Percentiles rank a stretch among this genome's conserved stretches.
These are phyloP conservation scores for Vultur gryphus DNA, from an alignment of 2,797 vertebrate genomes.

Conservation along the genomic window DNA sequence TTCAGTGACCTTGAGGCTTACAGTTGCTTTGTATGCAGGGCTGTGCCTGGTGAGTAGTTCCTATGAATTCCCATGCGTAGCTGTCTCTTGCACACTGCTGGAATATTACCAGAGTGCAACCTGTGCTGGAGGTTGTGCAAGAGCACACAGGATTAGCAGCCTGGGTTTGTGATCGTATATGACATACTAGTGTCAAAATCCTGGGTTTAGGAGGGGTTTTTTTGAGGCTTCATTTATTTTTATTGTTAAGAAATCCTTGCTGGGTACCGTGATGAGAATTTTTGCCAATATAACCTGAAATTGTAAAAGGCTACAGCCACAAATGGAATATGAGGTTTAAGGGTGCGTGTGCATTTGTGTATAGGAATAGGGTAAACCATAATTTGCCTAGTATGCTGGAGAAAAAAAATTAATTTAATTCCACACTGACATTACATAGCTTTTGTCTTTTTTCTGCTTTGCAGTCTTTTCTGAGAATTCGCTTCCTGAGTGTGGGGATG, in stretches of 20 bases:
- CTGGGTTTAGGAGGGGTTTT: background rate
- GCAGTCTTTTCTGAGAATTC: background rate
- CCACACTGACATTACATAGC: too few relatives aligned
- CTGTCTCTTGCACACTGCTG: background rate
- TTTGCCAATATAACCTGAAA: background rate
- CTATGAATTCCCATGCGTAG: background rate
- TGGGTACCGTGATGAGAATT: background rate
- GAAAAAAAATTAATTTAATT: background rate
- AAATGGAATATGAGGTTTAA: background rate
- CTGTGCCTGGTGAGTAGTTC: background rate
- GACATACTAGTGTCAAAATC: background rate
- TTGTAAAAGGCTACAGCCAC: background rate
- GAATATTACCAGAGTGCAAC: background rate
- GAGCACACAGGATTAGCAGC: background rate
- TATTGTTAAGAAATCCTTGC: background rate
- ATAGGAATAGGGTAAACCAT: background rate
- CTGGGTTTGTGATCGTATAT: background rate
- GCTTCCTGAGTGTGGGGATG: background rate
- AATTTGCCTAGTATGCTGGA: background rate
- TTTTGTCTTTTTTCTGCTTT: background rate
- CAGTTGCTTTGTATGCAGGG: background rate
- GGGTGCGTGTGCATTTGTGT: fast-evolving
- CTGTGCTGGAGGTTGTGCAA: background rate
- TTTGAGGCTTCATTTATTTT: background rate
- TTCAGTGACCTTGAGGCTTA: background rate